Evolutionary conservation across 2,888 invertebrate species (phyloP), one percentile per base, ranked within the genome.

Genomic region (Nebria brevicollis): DNA sequence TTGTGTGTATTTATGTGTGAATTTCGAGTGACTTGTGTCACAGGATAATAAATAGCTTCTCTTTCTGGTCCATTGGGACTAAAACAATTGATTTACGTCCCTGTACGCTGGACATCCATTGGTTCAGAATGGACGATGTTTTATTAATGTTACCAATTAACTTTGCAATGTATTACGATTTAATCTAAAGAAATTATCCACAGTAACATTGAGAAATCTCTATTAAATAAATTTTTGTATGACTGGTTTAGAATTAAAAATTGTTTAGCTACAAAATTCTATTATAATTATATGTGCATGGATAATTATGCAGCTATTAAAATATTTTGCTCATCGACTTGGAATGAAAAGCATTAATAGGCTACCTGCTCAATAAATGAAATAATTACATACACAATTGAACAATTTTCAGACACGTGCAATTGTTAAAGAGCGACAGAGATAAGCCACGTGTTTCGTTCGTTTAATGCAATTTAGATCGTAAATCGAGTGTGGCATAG

Each of bases 51-150:
- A 80, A 80, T 80, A 75, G 75, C 75, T 80, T 15, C 13, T 42
- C 70, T 65, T 65, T 43, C 72, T 66, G 75, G 20, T 54, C 80
- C 70, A 70, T n/a, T 20, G 80, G 72, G 80, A 80, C 43, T 25
- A 26, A 64, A 75, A 72, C 80, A 80, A 80, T 80, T 80, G 80
- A 80, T 80, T 80, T 80, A 75, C 80, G 80, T 75, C 72, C 80
- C n/a, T 72, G 75, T 41, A 34, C 79, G 34, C 75, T 79, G 68
- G 75, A 43, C 54, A 64, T 34, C 70, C 70, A 70, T 13, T 70
- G 70, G 26, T 11, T 7, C 70, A 3, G 11, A 70, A 20, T 34
- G 70, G 25, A 11, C 25, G 13, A 25, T 70, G 70, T 70, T 70
- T 70, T 70, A 70, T 70, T 70, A 70, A 70, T 70, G 70, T 26